Percentiles rank a stretch among this genome's conserved stretches.
These are phyloP conservation scores for Luffia ferchaultella DNA, from an alignment of 2,888 invertebrate genomes.

Conservation along the genomic window DNA sequence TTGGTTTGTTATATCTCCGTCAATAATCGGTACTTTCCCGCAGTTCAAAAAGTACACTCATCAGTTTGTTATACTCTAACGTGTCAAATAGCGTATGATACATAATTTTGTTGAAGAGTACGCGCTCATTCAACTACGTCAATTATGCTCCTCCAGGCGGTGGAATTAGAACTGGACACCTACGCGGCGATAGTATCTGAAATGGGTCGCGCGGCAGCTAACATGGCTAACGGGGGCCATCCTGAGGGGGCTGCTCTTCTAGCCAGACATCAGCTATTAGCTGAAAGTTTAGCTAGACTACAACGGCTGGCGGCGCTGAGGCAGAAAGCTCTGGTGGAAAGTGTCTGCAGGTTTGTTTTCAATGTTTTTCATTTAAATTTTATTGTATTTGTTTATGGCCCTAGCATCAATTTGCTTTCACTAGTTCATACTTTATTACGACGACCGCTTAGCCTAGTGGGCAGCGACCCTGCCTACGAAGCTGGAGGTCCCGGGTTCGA, in stretches of 20 bases:
- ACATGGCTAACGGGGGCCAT: slow-evolving; percentile 83
- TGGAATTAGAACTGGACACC: slow-evolving; percentile 90
- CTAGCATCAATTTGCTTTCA: background rate
- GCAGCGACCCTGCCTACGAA: too few species aligned
- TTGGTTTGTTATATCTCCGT: too few species aligned
- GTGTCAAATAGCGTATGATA: too few species aligned
- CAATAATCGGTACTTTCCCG: too few species aligned
- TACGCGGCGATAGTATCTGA: slow-evolving; percentile 91
- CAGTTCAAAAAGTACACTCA: too few species aligned
- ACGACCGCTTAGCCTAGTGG: too few species aligned
- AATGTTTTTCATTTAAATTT: background rate
- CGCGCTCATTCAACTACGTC: too few species aligned
- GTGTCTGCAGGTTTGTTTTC: slow-evolving; percentile 75
- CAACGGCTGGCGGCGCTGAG: slow-evolving; percentile 82
- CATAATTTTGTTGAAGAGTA: too few species aligned
- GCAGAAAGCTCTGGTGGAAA: slow-evolving; percentile 89
- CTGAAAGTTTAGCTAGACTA: slow-evolving; percentile 80
- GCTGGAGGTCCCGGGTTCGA: too few species aligned
- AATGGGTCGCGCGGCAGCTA: slow-evolving; percentile 87
- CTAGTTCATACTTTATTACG: too few species aligned
- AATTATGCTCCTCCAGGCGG: slow-evolving; percentile 62
- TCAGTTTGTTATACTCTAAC: too few species aligned
- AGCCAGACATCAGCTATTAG: slow-evolving; percentile 77
- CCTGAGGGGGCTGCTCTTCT: slow-evolving; percentile 84
- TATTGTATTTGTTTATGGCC: background rate